Conservation (phyloP, 2,113 vertebrate genomes). For the Oreochromis niloticus region DNA sequence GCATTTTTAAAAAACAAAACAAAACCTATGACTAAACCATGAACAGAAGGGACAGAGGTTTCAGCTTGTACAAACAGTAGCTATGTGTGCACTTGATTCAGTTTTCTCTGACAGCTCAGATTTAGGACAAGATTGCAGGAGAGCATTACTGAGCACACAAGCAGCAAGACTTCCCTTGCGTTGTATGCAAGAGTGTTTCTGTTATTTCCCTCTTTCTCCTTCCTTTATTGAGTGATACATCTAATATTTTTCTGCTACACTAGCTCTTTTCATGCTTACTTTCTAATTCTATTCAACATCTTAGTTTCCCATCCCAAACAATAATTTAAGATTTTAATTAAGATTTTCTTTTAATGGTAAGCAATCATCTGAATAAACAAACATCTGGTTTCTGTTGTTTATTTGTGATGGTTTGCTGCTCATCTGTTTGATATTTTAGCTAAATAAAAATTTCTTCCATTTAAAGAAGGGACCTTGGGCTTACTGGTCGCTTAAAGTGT, state of each 20-base stretch:
- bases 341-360: background rate
- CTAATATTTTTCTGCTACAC: background rate
- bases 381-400: background rate
- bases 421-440: background rate
- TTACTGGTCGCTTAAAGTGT: background rate
- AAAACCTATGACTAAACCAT: background rate
- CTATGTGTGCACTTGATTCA: background rate
- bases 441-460: background rate
- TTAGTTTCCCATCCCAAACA: background rate
- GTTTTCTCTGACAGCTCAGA: background rate
- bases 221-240: background rate
- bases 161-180: background rate
- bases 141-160: background rate
- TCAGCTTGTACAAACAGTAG: background rate
- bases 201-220: background rate
- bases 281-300: background rate
- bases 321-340: background rate
- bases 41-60: background rate
- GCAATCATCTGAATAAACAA: background rate
- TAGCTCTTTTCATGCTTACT: background rate
- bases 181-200: background rate
- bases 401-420: background rate
- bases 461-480: background rate
- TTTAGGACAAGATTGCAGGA: background rate
- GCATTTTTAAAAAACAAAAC: background rate